These are phyloP conservation scores for Illadopsis cleaveri DNA, from an alignment of 2,113 vertebrate genomes.

Conservation along the genomic window DNA sequence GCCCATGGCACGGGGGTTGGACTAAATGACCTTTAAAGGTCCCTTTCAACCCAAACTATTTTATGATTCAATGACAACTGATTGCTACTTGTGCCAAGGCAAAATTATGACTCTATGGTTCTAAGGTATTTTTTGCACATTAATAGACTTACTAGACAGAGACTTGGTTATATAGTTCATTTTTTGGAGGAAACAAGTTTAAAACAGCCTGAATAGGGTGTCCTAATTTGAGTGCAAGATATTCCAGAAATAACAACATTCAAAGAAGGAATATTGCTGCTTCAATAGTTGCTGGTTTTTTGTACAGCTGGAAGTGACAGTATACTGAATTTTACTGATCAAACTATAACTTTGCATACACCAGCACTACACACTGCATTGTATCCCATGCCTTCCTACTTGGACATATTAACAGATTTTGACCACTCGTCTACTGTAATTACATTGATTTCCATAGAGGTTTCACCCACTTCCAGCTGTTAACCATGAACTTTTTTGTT, in stretches of 20 bases:
- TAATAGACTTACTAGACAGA: neutral
- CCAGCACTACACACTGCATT: neutral
- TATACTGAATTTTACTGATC: neutral
- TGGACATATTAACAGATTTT: neutral
- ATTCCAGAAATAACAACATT: neutral
- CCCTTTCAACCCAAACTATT: neutral
- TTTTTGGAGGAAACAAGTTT: neutral
- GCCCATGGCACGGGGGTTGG: rapidly evolving
- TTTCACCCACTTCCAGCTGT: conserved; percentile 16
- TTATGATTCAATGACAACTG: neutral
- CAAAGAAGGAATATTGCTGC: neutral
- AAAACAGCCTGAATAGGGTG: neutral
- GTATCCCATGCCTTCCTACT: neutral
- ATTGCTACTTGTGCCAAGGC: neutral
- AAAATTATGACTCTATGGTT: neutral
- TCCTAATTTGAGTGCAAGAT: neutral
- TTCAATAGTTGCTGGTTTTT: rapidly evolving
- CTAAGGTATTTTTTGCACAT: neutral
- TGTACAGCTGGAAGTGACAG: neutral
- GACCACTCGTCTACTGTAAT: neutral
- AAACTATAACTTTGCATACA: neutral
- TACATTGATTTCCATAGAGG: neutral
- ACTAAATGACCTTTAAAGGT: neutral
- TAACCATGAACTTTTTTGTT: neutral
- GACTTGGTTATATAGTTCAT: rapidly evolving